Evolutionary conservation across 37 sponge, comb jelly and placozoan genomes (phyloP).

Genomic region (Beroe forskalii): DNA sequence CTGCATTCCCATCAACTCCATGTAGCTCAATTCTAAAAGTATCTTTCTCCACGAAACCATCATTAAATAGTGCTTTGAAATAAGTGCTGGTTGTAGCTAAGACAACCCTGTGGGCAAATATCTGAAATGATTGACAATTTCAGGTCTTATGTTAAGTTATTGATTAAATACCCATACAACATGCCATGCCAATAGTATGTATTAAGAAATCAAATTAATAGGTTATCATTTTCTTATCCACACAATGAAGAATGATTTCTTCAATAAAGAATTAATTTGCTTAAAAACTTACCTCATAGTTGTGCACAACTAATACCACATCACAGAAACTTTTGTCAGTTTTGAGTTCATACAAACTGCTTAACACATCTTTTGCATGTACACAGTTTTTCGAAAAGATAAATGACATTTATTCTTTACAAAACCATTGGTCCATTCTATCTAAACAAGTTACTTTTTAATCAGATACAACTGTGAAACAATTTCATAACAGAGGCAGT

Average conservation of each 20-base stretch:
- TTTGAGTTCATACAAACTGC: slow-evolving; percentile 76
- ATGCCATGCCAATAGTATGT: no score
- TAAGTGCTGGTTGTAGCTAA: slow-evolving; percentile 51
- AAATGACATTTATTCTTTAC: slow-evolving; percentile 55
- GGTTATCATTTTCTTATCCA: no score
- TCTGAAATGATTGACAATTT: no score
- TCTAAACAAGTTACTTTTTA: no score
- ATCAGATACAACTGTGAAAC: no score
- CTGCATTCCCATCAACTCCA: slow-evolving; percentile 84
- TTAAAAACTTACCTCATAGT: slow-evolving; percentile 68
- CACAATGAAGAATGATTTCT: no score
- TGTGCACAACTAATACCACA: slow-evolving; percentile 76
- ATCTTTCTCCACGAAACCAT: slow-evolving; percentile 71
- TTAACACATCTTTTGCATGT: slow-evolving; percentile 51
- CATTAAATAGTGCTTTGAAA: slow-evolving; percentile 36
- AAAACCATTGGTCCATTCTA: no score
- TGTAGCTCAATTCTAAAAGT: slow-evolving; percentile 74
- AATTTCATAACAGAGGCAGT: no score
- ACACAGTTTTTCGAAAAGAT: slow-evolving; percentile 60
- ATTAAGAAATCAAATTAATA: no score
- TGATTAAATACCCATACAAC: no score
- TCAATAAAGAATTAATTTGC: no score
- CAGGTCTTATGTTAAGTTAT: no score
- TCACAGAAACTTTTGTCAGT: slow-evolving; percentile 79
- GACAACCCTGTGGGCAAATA: slow-evolving; percentile 55